Evolutionary conservation across 2,113 vertebrate genomes (phyloP).

Genomic region (Telmatochromis sp.): DNA sequence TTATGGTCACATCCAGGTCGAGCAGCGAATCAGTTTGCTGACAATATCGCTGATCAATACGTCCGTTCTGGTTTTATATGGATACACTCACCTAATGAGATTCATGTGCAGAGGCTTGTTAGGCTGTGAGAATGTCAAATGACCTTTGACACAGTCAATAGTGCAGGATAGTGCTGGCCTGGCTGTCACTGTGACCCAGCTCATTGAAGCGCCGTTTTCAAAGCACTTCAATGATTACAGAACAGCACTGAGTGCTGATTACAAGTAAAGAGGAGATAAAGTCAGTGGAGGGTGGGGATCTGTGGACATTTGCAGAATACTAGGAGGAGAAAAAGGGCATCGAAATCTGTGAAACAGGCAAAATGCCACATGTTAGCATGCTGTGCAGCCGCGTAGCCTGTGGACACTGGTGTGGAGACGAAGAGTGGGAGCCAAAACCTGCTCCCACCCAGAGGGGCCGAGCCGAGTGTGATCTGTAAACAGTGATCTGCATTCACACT

Average conservation of each 20-base stretch:
- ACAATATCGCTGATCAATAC: background rate
- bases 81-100: slow-evolving; percentile 24
- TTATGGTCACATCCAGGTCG: background rate
- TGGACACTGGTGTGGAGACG: slow-evolving; percentile 13
- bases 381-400: slow-evolving; percentile 36
- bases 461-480: background rate
- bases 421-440: background rate
- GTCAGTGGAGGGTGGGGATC: background rate
- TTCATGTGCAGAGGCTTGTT: background rate
- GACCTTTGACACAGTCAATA: slow-evolving; percentile 23
- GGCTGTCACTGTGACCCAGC: background rate
- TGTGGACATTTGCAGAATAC: background rate
- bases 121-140: background rate
- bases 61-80: background rate
- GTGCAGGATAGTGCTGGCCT: background rate
- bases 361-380: slow-evolving; percentile 48
- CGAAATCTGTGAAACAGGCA: slow-evolving; percentile 21
- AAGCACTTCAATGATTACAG: background rate
- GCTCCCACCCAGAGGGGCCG: background rate
- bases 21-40: background rate
- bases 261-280: background rate
- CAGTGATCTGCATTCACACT: background rate
- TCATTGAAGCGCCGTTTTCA: background rate
- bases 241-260: background rate
- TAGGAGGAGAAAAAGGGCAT: background rate